Conservation (phyloP, 2,113 vertebrate genomes). For the Siphamia tubifer region DNA sequence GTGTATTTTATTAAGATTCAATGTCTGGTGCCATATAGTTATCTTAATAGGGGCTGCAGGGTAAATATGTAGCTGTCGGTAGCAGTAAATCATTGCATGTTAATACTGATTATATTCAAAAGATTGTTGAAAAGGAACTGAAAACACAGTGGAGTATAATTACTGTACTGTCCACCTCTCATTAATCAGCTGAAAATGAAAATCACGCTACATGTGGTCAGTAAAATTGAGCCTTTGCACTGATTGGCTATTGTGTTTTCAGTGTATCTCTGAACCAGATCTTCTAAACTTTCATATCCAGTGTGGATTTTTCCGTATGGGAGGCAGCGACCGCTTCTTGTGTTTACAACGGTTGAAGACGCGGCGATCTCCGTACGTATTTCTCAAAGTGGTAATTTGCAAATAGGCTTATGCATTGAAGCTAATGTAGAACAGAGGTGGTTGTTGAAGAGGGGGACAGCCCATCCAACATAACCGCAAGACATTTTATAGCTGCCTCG, state of each 20-base stretch:
- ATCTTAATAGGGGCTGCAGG: background rate
- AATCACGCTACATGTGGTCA: background rate
- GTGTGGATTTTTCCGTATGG: background rate
- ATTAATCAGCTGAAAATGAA: background rate
- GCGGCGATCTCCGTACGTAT: background rate
- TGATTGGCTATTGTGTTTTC: background rate
- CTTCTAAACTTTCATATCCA: background rate
- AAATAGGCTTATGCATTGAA: slow-evolving; percentile 47
- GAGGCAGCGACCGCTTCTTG: background rate
- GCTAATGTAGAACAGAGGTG: slow-evolving; percentile 28
- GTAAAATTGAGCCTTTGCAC: background rate
- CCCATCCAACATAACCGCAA: background rate
- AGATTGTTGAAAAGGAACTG: background rate
- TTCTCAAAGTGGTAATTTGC: slow-evolving; percentile 55
- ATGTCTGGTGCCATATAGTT: background rate
- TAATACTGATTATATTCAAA: background rate
- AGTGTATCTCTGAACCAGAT: slow-evolving; percentile 4
- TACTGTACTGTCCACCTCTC: background rate
- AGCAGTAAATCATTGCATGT: background rate
- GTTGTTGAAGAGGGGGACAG: slow-evolving; percentile 10
- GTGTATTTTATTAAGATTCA: background rate
- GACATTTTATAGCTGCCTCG: slow-evolving; percentile 8
- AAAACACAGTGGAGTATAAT: background rate
- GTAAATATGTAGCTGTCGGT: background rate
- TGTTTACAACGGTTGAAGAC: background rate